Evolutionary conservation across 2,888 invertebrate species (phyloP).

Genomic region (Lasioglossum morio): DNA sequence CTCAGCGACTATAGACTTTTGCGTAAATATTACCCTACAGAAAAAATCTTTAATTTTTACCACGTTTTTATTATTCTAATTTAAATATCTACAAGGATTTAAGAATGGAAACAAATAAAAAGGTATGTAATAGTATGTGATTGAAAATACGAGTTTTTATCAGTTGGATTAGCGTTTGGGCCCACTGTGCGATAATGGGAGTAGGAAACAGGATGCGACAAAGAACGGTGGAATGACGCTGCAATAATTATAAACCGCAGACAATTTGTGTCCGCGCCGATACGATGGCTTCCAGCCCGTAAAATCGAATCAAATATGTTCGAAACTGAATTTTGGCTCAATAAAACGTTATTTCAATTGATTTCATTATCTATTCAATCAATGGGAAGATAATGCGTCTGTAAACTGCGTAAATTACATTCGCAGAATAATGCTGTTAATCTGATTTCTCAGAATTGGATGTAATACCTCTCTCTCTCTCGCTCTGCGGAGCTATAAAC

Average conservation of each 20-base stretch:
- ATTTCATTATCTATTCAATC: neutral
- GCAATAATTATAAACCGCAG: neutral
- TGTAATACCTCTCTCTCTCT: neutral
- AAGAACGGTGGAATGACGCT: neutral
- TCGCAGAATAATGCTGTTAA: neutral
- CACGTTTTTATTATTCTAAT: too few species aligned
- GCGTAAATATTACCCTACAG: too few species aligned
- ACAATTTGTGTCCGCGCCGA: neutral
- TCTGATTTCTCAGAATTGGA: neutral
- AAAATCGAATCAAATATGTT: neutral
- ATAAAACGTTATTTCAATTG: neutral
- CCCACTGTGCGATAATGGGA: too few species aligned
- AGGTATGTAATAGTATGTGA: too few species aligned
- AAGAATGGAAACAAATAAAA: too few species aligned
- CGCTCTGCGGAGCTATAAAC: neutral
- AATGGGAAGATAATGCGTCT: neutral
- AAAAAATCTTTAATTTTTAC: too few species aligned
- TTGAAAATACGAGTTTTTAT: too few species aligned
- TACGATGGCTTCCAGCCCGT: neutral
- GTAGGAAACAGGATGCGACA: neutral
- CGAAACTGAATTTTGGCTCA: neutral
- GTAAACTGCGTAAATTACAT: neutral
- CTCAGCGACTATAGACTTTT: too few species aligned
- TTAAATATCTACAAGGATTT: too few species aligned
- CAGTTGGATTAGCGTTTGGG: too few species aligned